Base-by-base conservation (phyloP, 2,113 vertebrate genomes). In the Shinisaurus crocodilurus region DNA sequence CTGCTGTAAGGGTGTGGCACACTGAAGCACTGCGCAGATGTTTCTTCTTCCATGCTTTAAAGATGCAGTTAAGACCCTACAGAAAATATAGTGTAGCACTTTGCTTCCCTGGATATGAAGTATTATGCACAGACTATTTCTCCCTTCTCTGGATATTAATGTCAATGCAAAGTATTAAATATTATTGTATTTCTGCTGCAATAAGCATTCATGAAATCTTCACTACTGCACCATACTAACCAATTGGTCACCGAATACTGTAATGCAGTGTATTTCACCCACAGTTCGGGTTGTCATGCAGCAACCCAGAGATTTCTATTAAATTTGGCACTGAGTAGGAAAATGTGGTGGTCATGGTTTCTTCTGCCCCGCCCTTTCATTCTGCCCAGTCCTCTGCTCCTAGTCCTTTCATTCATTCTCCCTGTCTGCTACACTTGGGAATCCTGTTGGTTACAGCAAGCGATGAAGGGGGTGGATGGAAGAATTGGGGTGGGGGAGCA, bases 91-190 rank as follows among this genome's bases (percentile, higher is more conserved):
- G 37, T 70, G 0, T 37, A 87, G 37, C 0, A 13, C 85, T 67
- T 91, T 88, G 92, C 89, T 89, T 87, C 80, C 89, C 32, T 91
- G 77, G 40, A 57, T 63, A 48, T n/a, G 5, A 37, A 48, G 3
- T 79, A 43, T 25, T 50, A 50, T 50, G 15, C 16, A 69, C 4
- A 67, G 67, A 45, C 13, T 18, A 48, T 88, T 45, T 65, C 29
- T 43, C 57, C 27, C 27, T 82, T 27, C 45, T 54, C 32, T 81
- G 79, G 37, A 6, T 20, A 79, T 32, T 48, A 29, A 79, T 48
- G 45, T 12, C 76, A 86, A 4, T 12, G 40, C 84, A 40, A 48
- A 40, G 8, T 48, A 79, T 27, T 54, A n/a, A n/a, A n/a, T 83
- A 69, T 8, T 48, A 27, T 43, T 32, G 13, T 70, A 72, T 72